Percentiles rank a stretch among this genome's conserved stretches.
Conservation (phyloP, 2,113 vertebrate species). For the Anoura caudifer region DNA sequence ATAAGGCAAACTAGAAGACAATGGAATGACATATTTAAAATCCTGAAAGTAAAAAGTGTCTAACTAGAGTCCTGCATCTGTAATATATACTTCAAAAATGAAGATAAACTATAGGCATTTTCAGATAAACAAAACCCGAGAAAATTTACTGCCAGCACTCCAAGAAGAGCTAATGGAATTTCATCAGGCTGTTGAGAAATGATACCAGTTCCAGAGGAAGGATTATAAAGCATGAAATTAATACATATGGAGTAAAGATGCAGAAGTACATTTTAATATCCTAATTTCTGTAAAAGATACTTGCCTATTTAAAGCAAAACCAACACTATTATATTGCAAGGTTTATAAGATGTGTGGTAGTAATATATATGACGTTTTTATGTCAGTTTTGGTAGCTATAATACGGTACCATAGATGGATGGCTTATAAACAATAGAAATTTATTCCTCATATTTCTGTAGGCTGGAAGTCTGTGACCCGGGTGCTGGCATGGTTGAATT, state of each 20-base stretch:
- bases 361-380: not conserved
- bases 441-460: not conserved
- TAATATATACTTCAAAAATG: not conserved
- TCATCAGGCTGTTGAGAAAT: not conserved
- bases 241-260: not conserved
- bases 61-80: not conserved
- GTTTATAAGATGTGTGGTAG: not conserved
- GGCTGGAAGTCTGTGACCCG: not conserved
- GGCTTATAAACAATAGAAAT: not conserved
- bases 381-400: not conserved
- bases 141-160: not conserved
- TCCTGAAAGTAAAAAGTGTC: not conserved
- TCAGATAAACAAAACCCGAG: not conserved
- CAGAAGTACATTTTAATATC: not conserved
- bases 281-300: not conserved
- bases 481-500: not conserved
- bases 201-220: not conserved
- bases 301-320: not conserved
- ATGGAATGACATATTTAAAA: not conserved
- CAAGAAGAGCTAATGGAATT: not conserved
- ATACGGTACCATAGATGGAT: not conserved
- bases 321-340: not conserved
- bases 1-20: not conserved
- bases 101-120: not conserved
- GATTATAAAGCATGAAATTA: not conserved